Base-by-base conservation (phyloP, 2,888 invertebrate genomes). In the Pilophorus perplexus region DNA sequence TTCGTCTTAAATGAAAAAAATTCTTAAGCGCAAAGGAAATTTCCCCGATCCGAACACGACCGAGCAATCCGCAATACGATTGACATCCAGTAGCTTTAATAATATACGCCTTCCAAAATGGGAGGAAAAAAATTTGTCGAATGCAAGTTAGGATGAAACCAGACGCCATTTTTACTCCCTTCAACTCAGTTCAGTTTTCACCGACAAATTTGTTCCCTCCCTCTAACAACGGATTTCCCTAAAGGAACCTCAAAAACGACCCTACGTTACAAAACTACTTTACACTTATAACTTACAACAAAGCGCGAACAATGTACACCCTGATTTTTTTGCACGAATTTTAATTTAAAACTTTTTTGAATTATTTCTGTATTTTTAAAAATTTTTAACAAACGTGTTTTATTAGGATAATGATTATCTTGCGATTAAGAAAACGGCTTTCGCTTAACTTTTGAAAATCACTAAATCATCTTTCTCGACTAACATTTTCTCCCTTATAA, bases 351-450 rank as follows among this genome's bases (percentile, higher is more conserved):
- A 10, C 12, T 20, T 25, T 23, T 48, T 4, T 3, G 4, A 48
- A n/a, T n/a, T n/a, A n/a, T n/a, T n/a, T n/a, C 3, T 42, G 16
- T 12, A 4, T 12, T 16, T 42, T 16, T 12, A 44, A 44, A 10
- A 16, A 44, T 44, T 44, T 22, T 18, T 44, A 44, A 44, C 44
- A 10, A 22, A 44, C 18, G 5, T 14, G 8, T 44, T 16, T 25
- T 33, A 33, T 22, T 25, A 2, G 23, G 23, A 5, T 50, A 50
- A 50, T 50, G 48, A 50, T 50, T 50, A 50, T 50, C 48, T 50
- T 50, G 48, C 48, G 22, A 14, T 50, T 44, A 22, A 44, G 20
- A 44, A 12, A 2, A 2, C 10, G 23, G 48, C 5, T 50, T 50
- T 23, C 12, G 2, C 6, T 48, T 18, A 23, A 20, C 23, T 48